These are phyloP conservation scores for Hydrotaea diabolus DNA, from an alignment of 2,888 invertebrate species.

Conservation along the genomic window DNA sequence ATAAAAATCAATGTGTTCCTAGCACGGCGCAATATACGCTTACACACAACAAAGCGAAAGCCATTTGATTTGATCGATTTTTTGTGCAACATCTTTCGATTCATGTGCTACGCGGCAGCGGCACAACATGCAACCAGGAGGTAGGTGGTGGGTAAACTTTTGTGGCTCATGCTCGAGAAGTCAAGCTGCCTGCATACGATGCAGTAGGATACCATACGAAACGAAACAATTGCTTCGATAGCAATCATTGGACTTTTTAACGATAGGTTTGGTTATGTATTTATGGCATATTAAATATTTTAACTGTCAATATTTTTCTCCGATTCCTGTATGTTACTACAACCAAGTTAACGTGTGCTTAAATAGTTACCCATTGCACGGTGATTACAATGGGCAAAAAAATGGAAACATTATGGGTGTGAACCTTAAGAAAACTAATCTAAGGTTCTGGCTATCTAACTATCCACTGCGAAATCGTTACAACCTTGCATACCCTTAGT, in stretches of 20 bases:
- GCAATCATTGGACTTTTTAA: conserved; percentile 66
- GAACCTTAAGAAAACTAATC: too few relatives aligned
- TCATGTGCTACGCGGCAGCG: neutral
- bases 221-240: conserved; percentile 62
- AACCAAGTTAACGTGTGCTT: neutral
- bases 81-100: conserved; percentile 48
- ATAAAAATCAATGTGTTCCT: conserved; percentile 56
- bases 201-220: neutral
- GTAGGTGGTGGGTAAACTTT: neutral
- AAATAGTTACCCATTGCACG: neutral
- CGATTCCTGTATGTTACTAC: neutral
- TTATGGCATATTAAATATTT: conserved; percentile 67
- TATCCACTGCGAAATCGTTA: too few relatives aligned
- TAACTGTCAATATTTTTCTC: conserved; percentile 64
- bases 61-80: conserved; percentile 61
- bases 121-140: neutral
- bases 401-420: too few relatives aligned
- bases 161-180: neutral
- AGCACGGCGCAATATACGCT: neutral
- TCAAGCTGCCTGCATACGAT: too few relatives aligned
- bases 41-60: neutral
- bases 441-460: too few relatives aligned
- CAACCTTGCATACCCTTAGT: too few relatives aligned
- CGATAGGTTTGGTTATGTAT: conserved; percentile 66
- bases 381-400: conserved; percentile 15